Evolutionary conservation across 2,797 vertebrate species (phyloP), one percentile per base, ranked within the genome.

Genomic region (Chaetophractus vellerosus): DNA sequence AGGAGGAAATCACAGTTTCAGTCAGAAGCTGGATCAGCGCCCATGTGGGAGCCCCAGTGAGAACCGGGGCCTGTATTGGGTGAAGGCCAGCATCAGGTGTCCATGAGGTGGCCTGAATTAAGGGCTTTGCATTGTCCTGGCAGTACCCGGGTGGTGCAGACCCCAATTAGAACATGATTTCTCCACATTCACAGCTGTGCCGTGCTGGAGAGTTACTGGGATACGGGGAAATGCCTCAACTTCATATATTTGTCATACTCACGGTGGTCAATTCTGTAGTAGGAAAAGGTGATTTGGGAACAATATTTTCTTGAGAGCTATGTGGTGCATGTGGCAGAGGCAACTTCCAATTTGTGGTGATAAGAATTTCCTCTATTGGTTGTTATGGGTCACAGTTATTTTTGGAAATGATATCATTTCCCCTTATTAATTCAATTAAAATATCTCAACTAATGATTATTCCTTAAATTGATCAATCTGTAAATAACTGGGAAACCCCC

Each of bases 1-100:
- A 85, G 71, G 36, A 96, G 95, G 95, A 94, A 96, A 97, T 96
- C 92, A 87, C 79, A 93, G n/a, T 84, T 96, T 85, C 88, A 96
- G 96, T 96, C 92, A 96, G 94, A 96, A 94, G 74, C 23, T 59
- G 36, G 72, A 63, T 95, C 63, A 86, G 80, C 81, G 91, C 87
- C 59, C 69, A 76, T 71, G 57, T 76, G 88, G 57, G 57, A 94
- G 66, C 36, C 87, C 33, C 80, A 72, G 84, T 16, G 19, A 59
- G 85, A 83, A 68, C 48, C 11, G 21, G 59, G 61, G 69, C 89
- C 48, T 75, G n/a, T 76, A 68, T 78, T 52, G 71, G 28, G 57
- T 23, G 74, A 64, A 91, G 76, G 33, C 55, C 59, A n/a, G 48
- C 78, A 1, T 41, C 76, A 75, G 38, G 90, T 95, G 85, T 36